A percentile compares a stretch with the other conserved stretches of the same genome.
phyloP scores from a whole-genome alignment of 2,113 vertebrate species.

The Euleptes europaea region DNA sequence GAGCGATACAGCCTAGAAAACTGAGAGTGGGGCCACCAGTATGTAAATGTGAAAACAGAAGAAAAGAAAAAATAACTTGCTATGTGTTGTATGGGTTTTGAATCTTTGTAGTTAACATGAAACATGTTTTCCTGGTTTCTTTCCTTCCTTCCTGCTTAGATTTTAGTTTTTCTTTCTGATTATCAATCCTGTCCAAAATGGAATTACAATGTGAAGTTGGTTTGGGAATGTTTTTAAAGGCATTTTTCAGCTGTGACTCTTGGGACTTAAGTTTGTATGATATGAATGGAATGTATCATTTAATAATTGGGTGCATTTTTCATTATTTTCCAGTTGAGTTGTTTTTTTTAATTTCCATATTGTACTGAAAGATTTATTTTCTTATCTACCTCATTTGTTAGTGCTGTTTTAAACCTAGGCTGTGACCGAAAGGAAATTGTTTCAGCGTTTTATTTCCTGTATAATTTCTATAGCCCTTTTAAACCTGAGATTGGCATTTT shows the following conservation, averaged over 20 bases:
- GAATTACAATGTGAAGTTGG: conserved; percentile 55
- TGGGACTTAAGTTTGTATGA: conserved; percentile 10
- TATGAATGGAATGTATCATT: conserved; percentile 56
- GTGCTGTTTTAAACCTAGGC: conserved; percentile 28
- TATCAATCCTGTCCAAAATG: conserved; percentile 49
- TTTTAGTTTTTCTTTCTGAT: conserved; percentile 45
- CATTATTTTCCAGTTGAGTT: conserved; percentile 10
- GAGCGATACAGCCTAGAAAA: not conserved
- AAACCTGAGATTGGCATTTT: conserved; percentile 12
- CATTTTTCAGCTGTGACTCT: conserved; percentile 48
- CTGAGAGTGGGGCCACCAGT: not conserved
- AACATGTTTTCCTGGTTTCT: not conserved
- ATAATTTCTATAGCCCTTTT: not conserved
- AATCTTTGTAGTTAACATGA: conserved; percentile 42
- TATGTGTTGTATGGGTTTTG: not conserved
- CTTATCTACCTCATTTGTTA: conserved; percentile 43
- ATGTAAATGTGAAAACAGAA: not conserved
- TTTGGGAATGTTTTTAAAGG: conserved; percentile 53
- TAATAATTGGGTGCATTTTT: conserved; percentile 34
- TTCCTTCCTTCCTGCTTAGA: not conserved
- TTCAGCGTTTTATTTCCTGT: conserved; percentile 28
- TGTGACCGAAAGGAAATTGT: conserved; percentile 13
- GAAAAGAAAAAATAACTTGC: not conserved
- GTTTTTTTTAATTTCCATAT: not conserved
- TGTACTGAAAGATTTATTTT: conserved; percentile 3